Conservation (phyloP, 92 coral and sea anemone genomes). For the Epizoanthus stellaris region DNA sequence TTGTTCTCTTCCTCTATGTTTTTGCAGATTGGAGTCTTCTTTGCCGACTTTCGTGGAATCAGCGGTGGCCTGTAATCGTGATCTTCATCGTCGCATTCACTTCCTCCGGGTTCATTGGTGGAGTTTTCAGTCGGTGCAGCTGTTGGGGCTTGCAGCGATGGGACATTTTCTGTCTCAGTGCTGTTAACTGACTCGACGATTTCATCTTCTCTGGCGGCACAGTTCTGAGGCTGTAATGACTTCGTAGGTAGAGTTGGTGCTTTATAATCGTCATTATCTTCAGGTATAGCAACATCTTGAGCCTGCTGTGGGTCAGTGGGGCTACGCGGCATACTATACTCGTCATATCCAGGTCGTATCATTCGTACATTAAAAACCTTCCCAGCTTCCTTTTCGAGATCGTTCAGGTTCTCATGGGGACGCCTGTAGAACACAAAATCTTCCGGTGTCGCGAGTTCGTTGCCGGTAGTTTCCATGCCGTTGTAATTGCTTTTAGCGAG, state of each 20-base stretch:
- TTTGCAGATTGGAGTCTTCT: slow-evolving; percentile 19
- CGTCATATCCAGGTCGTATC: slow-evolving; percentile 41
- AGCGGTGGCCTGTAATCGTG: slow-evolving; percentile 33
- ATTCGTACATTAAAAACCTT: slow-evolving; percentile 34
- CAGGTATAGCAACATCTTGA: not conserved
- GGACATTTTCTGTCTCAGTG: not conserved
- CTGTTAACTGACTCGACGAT: not conserved
- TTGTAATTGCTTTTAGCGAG: slow-evolving; percentile 3
- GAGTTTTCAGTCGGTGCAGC: not conserved
- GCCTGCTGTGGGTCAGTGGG: not conserved
- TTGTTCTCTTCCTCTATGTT: not conserved
- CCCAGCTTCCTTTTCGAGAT: slow-evolving; percentile 39
- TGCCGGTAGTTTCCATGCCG: slow-evolving; percentile 30
- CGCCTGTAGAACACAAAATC: slow-evolving; percentile 40
- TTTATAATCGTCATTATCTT: not conserved
- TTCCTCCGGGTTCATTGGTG: not conserved
- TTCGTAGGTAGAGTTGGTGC: not conserved
- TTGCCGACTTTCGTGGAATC: slow-evolving; percentile 19
- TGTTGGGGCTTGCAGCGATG: not conserved
- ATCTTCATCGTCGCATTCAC: not conserved
- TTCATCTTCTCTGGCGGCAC: not conserved
- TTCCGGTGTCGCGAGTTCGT: slow-evolving; percentile 22
- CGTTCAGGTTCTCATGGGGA: slow-evolving; percentile 34
- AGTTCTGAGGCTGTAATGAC: not conserved
- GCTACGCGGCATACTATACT: slow-evolving; percentile 10